These are phyloP conservation scores for Rhegmatorhina hoffmannsi DNA, from an alignment of 2,113 vertebrate genomes.

Conservation along the genomic window DNA sequence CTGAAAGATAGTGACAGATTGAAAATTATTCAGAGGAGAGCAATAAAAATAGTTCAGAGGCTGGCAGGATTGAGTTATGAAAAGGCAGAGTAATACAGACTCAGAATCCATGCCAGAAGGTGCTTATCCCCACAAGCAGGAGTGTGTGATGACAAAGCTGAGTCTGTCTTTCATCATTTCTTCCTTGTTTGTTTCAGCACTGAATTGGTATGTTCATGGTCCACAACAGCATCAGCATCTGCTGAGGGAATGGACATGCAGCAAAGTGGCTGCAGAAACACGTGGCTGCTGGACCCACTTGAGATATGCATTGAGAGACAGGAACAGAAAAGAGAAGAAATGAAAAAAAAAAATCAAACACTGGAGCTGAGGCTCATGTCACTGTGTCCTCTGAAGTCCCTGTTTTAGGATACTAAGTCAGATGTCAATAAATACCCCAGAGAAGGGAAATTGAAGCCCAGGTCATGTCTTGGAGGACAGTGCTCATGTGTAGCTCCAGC, in stretches of 20 bases:
- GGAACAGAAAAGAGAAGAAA: neutral
- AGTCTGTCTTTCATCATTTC: neutral
- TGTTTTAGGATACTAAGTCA: neutral
- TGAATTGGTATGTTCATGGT: neutral
- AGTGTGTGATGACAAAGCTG: neutral
- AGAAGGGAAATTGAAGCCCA: neutral
- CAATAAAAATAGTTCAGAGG: conserved; percentile 62
- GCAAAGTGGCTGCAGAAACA: neutral
- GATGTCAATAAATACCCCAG: neutral
- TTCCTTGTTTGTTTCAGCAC: neutral
- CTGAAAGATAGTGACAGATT: conserved; percentile 66
- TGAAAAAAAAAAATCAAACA: neutral
- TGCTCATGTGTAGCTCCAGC: rapidly evolving
- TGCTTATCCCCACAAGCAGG: neutral
- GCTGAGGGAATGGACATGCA: neutral
- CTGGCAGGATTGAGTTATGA: conserved; percentile 60
- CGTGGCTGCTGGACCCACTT: neutral
- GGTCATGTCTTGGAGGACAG: neutral
- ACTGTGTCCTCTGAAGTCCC: neutral
- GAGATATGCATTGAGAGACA: neutral
- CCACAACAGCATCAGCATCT: neutral
- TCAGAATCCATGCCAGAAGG: rapidly evolving
- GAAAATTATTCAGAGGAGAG: conserved; percentile 69
- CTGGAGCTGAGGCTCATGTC: neutral
- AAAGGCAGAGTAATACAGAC: neutral